These are phyloP conservation scores for Fulmarus glacialis DNA, from an alignment of 2,113 vertebrate genomes.

Conservation along the genomic window DNA sequence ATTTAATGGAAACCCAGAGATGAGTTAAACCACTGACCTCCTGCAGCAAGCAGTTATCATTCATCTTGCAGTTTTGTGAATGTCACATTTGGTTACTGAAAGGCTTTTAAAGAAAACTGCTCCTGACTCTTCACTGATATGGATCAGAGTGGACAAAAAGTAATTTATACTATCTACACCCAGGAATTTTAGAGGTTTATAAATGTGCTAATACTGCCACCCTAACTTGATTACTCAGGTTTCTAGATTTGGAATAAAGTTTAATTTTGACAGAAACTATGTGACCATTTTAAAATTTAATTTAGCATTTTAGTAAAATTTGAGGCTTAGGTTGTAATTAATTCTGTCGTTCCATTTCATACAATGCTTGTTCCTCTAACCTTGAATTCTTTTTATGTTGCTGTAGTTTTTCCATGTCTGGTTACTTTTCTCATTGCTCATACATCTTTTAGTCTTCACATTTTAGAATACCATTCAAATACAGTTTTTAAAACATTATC, in stretches of 20 bases:
- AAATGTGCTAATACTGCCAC: not conserved
- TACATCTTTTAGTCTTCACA: not conserved
- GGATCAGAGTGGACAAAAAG: not conserved
- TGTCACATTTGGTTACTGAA: not conserved
- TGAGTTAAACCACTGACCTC: not conserved
- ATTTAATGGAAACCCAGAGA: not conserved
- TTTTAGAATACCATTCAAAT: not conserved
- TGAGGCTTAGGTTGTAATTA: not conserved
- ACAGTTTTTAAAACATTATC: not conserved
- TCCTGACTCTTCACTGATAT: not conserved
- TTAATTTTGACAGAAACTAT: not conserved
- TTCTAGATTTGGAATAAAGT: not conserved
- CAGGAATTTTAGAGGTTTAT: not conserved
- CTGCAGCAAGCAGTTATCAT: not conserved
- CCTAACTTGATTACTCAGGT: not conserved
- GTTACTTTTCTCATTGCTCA: not conserved
- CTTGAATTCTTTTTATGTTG: not conserved
- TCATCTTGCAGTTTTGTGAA: not conserved
- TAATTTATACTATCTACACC: not conserved
- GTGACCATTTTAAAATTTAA: not conserved
- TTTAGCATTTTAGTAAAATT: not conserved
- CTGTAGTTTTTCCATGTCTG: not conserved
- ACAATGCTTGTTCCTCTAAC: not conserved
- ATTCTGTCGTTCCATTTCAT: not conserved
- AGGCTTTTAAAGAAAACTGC: not conserved